phyloP scores from a whole-genome alignment of 1,140 invertebrate species.

The Diabrotica virgifera region DNA sequence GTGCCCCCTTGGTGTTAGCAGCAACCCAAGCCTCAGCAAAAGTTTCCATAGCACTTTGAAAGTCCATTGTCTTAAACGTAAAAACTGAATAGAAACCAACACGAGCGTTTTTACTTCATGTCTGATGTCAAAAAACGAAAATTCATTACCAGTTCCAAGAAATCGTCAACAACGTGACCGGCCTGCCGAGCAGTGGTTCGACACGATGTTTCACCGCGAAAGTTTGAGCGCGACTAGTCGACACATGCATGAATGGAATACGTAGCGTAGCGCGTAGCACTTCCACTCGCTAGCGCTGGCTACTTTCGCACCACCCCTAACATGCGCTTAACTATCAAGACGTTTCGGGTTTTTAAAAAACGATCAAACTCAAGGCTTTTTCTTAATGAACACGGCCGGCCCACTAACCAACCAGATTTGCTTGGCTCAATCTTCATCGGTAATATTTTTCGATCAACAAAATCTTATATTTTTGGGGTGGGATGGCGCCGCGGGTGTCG shows the following conservation, averaged over 20 bases:
- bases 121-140: slow-evolving; percentile 12
- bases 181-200: slow-evolving; percentile 20
- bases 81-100: slow-evolving; percentile 10
- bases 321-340: slow-evolving; percentile 36
- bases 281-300: background rate
- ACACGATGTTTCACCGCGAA: slow-evolving; percentile 23
- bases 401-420: slow-evolving; percentile 43
- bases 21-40: slow-evolving; percentile 96
- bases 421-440: slow-evolving; percentile 29
- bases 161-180: slow-evolving; percentile 39
- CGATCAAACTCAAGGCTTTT: slow-evolving; percentile 39
- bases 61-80: slow-evolving; percentile 70
- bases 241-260: slow-evolving; percentile 14
- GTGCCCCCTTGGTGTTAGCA: slow-evolving; percentile 75
- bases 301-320: slow-evolving; percentile 33
- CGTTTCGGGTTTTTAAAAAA: slow-evolving; percentile 39
- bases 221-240: slow-evolving; percentile 27
- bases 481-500: too few relatives aligned
- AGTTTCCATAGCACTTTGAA: slow-evolving; percentile 95
- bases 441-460: slow-evolving; percentile 31
- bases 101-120: slow-evolving; percentile 7
- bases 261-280: background rate
- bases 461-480: slow-evolving; percentile 17
- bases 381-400: slow-evolving; percentile 43
- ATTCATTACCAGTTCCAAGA: background rate